phyloP scores from a whole-genome alignment of 2,113 vertebrate species.

The Apeltes quadracus region DNA sequence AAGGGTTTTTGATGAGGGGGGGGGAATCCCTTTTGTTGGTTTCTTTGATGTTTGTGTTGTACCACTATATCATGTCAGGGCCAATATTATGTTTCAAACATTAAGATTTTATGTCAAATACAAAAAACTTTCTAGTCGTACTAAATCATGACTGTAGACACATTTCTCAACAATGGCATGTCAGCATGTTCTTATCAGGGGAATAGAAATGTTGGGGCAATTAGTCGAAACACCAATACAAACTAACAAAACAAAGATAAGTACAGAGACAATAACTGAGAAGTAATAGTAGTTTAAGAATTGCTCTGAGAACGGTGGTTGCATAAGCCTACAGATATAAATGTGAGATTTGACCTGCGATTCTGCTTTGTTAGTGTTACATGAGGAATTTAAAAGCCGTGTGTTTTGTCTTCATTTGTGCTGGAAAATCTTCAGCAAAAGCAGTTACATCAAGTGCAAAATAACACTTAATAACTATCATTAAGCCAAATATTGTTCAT shows the following conservation, averaged over 20 bases:
- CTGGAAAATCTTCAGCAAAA: constrained; percentile 2
- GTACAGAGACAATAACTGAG: not conserved
- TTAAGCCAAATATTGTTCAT: constrained; percentile 34
- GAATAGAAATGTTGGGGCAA: constrained; percentile 12
- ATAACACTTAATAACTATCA: constrained; percentile 44
- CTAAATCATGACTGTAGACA: not conserved
- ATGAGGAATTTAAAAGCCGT: constrained; percentile 25
- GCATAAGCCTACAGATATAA: not conserved
- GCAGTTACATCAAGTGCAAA: constrained; percentile 22
- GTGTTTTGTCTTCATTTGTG: constrained; percentile 17
- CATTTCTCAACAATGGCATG: not conserved
- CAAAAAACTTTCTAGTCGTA: not conserved
- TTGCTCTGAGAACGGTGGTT: not conserved
- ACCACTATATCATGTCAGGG: not conserved
- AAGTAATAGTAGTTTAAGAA: constrained; percentile 1
- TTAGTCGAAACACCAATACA: constrained; percentile 10
- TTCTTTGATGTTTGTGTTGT: constrained; percentile 9
- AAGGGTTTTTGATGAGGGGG: constrained; percentile 17
- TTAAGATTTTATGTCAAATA: constrained; percentile 8
- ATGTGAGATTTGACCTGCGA: not conserved
- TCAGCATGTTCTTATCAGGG: constrained; percentile 9
- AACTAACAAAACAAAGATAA: constrained; percentile 17
- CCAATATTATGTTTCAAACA: not conserved
- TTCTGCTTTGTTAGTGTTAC: constrained; percentile 12
- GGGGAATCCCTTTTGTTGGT: not conserved